A percentile compares a stretch with the other conserved stretches of the same genome.
These are phyloP conservation scores for Myanophis thanlyinensis DNA, from an alignment of 2,113 vertebrate species.

Conservation along the genomic window DNA sequence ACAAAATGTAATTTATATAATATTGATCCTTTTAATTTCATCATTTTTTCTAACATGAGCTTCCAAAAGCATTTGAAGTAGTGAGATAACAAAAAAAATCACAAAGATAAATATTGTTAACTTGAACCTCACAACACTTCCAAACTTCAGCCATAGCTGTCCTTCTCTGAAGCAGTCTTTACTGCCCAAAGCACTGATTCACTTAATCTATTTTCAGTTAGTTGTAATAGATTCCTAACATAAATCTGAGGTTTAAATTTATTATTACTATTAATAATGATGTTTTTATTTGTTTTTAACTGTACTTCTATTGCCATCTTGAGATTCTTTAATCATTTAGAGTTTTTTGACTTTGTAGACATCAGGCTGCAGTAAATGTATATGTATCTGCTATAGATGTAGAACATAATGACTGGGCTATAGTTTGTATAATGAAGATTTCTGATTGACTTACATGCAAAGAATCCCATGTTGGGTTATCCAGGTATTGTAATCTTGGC, in stretches of 20 bases:
- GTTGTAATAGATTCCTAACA: conserved; percentile 19
- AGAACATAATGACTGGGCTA: background rate
- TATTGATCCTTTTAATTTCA: conserved; percentile 44
- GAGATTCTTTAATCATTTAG: background rate
- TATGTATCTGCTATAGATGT: background rate
- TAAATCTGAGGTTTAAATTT: background rate
- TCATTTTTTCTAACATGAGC: conserved; percentile 48
- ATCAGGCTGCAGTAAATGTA: background rate
- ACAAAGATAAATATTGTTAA: conserved; percentile 44
- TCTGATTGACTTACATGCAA: background rate
- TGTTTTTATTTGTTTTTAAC: background rate
- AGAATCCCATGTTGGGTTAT: background rate
- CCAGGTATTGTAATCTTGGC: background rate
- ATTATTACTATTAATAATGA: background rate
- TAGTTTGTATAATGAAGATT: background rate
- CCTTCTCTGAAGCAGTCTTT: conserved; percentile 11
- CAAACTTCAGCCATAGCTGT: conserved; percentile 32
- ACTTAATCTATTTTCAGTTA: background rate
- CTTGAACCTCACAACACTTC: conserved; percentile 31
- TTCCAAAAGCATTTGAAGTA: conserved; percentile 66
- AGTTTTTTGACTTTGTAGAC: background rate
- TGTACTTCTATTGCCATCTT: background rate
- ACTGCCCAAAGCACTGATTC: background rate
- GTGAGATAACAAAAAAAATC: conserved; percentile 45
- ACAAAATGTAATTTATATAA: conserved; percentile 47